These are phyloP conservation scores for Eulemur rubriventer DNA, from an alignment of 2,797 vertebrate genomes.

Conservation along the genomic window DNA sequence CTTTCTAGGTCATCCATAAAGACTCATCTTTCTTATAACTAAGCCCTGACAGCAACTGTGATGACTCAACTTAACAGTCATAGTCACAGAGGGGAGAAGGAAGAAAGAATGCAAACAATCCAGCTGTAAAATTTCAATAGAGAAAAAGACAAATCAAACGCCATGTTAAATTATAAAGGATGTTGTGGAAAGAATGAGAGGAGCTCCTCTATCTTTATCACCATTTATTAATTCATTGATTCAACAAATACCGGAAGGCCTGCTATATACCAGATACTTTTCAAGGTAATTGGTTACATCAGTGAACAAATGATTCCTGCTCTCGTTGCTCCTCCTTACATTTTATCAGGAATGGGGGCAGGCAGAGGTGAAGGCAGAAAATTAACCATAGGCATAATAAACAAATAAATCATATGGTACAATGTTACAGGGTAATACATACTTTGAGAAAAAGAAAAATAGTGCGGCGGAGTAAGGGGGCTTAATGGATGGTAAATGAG, in stretches of 20 bases:
- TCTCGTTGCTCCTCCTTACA: background rate
- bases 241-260: background rate
- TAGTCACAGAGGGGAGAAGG: background rate
- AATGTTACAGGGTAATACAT: background rate
- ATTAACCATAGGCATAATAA: background rate
- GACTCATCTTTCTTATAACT: background rate
- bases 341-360: background rate
- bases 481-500: background rate
- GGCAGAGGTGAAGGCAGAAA: background rate
- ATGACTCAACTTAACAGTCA: background rate
- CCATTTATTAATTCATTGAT: background rate
- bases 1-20: background rate
- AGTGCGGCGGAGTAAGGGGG: background rate
- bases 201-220: background rate
- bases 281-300: background rate
- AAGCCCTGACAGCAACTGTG: background rate
- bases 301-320: background rate
- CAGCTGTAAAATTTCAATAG: background rate
- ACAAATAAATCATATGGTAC: background rate
- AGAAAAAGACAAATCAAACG: constrained; percentile 22
- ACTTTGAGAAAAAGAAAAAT: background rate
- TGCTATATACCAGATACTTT: background rate
- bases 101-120: background rate
- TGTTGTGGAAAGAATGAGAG: background rate
- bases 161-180: background rate